Conservation (phyloP, 2,888 invertebrate genomes). For the Drosophila dives region DNA sequence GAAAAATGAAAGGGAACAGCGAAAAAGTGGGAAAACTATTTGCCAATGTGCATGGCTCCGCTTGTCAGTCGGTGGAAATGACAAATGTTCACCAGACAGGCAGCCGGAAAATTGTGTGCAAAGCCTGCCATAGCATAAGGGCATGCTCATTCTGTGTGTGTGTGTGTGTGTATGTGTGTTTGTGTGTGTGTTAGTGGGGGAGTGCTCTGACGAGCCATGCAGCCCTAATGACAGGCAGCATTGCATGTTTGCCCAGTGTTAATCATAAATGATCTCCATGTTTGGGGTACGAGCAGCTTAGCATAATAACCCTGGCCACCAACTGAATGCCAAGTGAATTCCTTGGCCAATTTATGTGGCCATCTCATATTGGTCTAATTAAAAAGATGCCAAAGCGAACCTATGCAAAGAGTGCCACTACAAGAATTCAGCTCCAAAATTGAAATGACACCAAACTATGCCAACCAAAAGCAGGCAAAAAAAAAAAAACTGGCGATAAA, state of each 20-base stretch:
- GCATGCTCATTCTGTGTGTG: background rate
- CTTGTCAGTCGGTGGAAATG: conserved; percentile 72
- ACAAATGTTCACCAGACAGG: conserved; percentile 75
- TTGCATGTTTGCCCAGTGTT: conserved; percentile 75
- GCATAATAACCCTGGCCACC: conserved; percentile 29
- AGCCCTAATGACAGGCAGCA: conserved; percentile 66
- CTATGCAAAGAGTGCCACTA: conserved; percentile 22
- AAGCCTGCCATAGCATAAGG: conserved; percentile 18
- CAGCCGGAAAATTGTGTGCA: conserved; percentile 60
- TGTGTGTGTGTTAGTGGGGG: background rate
- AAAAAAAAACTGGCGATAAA: conserved; percentile 38
- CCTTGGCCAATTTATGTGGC: conserved; percentile 60
- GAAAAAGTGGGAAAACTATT: conserved; percentile 62
- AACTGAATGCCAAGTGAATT: conserved; percentile 32
- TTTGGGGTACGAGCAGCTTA: conserved; percentile 15
- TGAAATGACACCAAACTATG: conserved; percentile 28
- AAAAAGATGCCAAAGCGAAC: conserved; percentile 33
- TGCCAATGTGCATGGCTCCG: conserved; percentile 71
- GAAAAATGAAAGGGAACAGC: conserved; percentile 4
- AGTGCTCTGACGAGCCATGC: conserved; percentile 29
- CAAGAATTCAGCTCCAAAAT: background rate
- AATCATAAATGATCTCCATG: conserved; percentile 66
- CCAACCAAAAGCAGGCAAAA: conserved; percentile 16
- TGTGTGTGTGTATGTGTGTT: no score
- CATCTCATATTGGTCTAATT: conserved; percentile 62